Evolutionary conservation across 2,888 invertebrate genomes (phyloP).

Genomic region (Cancer borealis): DNA sequence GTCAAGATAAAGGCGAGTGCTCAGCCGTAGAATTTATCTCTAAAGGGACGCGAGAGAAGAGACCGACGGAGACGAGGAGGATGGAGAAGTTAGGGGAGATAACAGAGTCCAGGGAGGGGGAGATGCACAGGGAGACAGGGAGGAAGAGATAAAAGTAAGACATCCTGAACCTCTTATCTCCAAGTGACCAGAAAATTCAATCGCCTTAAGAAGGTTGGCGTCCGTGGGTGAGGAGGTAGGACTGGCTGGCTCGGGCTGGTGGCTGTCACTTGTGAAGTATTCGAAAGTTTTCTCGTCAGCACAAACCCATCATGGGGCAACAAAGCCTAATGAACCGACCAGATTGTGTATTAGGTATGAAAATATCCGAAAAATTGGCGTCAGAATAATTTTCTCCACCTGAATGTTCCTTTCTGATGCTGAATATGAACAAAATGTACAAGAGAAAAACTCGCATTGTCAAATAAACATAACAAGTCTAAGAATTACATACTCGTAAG

Average conservation of each 20-base stretch:
- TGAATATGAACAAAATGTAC: too few species aligned
- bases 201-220: conserved; percentile 51
- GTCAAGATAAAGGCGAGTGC: conserved; percentile 34
- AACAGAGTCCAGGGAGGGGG: conserved; percentile 35
- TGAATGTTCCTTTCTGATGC: too few species aligned
- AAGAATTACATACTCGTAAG: background rate
- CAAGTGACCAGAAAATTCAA: conserved; percentile 62
- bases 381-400: background rate
- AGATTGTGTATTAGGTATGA: background rate
- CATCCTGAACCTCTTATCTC: conserved; percentile 57
- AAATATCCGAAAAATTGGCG: background rate
- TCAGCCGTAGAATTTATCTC: conserved; percentile 26
- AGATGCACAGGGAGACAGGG: conserved; percentile 21
- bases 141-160: conserved; percentile 43
- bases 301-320: background rate
- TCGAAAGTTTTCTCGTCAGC: background rate
- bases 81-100: conserved; percentile 50
- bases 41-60: background rate
- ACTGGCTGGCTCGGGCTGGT: background rate
- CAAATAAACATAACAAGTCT: background rate
- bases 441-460: background rate
- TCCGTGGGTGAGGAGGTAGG: background rate
- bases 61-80: background rate
- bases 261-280: background rate
- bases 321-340: background rate